Conservation (phyloP, 2,113 vertebrate species). For the Pterocles orientalis region DNA sequence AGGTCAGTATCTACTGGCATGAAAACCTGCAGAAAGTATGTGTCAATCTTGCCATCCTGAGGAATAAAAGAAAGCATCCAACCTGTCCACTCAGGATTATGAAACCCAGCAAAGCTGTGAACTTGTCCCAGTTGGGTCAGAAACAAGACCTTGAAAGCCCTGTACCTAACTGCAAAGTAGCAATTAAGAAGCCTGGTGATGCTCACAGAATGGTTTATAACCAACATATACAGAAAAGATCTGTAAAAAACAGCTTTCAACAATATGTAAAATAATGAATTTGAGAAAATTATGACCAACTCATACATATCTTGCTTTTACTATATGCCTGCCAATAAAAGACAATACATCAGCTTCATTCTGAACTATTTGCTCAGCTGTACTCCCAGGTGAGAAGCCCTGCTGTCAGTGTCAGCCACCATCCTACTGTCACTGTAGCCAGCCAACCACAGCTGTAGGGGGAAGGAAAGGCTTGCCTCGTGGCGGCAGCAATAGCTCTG, state of each 20-base stretch:
- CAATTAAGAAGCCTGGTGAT: not conserved
- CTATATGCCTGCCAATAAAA: not conserved
- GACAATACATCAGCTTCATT: not conserved
- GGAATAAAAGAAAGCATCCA: not conserved
- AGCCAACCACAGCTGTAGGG: not conserved
- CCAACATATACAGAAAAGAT: not conserved
- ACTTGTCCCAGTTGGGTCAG: not conserved
- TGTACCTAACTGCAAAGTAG: not conserved
- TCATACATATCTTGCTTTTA: not conserved
- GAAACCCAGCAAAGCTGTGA: not conserved
- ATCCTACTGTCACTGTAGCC: not conserved
- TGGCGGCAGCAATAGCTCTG: not conserved
- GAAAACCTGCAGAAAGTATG: not conserved
- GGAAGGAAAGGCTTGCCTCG: not conserved
- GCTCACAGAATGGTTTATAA: not conserved
- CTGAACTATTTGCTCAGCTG: not conserved
- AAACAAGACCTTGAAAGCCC: not conserved
- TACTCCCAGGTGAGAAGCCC: not conserved
- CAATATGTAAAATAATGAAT: not conserved
- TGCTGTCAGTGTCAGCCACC: not conserved
- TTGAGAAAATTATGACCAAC: not conserved
- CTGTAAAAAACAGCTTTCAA: not conserved
- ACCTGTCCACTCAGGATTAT: not conserved
- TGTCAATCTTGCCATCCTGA: not conserved
- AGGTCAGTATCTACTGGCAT: not conserved